Evolutionary conservation across 1,140 invertebrate species (phyloP).

Genomic region (Agrypnia vestita): DNA sequence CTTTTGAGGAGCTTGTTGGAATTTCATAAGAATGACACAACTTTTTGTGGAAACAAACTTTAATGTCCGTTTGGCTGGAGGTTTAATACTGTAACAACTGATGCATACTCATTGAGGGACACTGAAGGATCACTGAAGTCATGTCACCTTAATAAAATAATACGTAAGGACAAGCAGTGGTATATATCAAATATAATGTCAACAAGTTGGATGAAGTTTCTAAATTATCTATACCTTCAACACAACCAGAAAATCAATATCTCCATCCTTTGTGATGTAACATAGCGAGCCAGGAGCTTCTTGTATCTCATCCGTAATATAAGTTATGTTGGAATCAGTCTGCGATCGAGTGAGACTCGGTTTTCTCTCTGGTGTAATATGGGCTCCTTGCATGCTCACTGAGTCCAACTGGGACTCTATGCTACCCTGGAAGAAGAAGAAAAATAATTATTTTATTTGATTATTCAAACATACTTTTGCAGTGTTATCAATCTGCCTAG

Average conservation of each 20-base stretch:
- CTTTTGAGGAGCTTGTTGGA: no score
- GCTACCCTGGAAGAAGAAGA: conserved; percentile 75
- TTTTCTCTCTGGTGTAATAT: conserved; percentile 77
- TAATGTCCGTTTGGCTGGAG: no score
- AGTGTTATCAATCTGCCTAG: no score
- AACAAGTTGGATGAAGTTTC: neutral
- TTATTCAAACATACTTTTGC: no score
- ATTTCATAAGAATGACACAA: no score
- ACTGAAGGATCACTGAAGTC: no score
- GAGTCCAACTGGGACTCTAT: conserved; percentile 86
- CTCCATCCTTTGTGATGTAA: conserved; percentile 96
- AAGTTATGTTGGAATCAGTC: conserved; percentile 96
- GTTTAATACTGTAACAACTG: no score
- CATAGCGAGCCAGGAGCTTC: conserved; percentile 91
- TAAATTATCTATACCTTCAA: conserved; percentile 79
- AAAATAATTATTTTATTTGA: neutral
- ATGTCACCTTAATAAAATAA: no score
- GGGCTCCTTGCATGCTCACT: conserved; percentile 78
- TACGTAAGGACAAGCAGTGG: neutral
- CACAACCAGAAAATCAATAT: conserved; percentile 92
- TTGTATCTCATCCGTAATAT: conserved; percentile 83
- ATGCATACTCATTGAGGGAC: no score
- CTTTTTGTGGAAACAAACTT: no score
- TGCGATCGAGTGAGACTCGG: conserved; percentile 87
- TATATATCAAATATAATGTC: no score